phyloP scores from a whole-genome alignment of 2,888 invertebrate genomes.

The Eugnorisma glareosa region DNA sequence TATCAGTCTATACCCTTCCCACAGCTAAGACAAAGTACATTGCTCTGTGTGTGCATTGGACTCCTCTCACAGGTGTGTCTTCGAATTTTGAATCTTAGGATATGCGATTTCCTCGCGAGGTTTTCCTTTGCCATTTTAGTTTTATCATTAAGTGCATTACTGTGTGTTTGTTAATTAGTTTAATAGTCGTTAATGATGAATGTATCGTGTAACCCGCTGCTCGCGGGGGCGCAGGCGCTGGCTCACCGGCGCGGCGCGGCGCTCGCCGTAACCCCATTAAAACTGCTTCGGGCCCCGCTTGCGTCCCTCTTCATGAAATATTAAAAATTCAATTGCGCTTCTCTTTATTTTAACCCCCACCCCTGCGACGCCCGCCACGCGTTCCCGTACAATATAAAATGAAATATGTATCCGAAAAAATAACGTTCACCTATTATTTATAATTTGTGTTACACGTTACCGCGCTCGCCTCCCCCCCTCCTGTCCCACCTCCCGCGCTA shows the following conservation, averaged over 20 bases:
- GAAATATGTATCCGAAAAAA: slow-evolving; percentile 90
- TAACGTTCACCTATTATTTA: slow-evolving; percentile 89
- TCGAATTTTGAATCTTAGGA: not conserved
- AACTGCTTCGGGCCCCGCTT: slow-evolving; percentile 83
- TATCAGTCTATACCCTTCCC: not conserved
- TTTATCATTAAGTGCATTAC: not conserved
- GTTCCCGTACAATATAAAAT: slow-evolving; percentile 88
- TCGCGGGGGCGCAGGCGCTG: slow-evolving; percentile 45
- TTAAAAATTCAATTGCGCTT: slow-evolving; percentile 91
- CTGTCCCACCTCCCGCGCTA: slow-evolving; percentile 51
- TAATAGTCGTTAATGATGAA: slow-evolving; percentile 50
- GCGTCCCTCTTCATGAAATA: slow-evolving; percentile 90
- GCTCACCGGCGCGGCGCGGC: slow-evolving; percentile 61
- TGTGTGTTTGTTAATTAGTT: slow-evolving; percentile 32
- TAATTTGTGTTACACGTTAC: slow-evolving; percentile 85
- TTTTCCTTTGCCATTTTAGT: not conserved
- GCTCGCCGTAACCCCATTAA: slow-evolving; percentile 87
- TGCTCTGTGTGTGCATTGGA: not conserved
- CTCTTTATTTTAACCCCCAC: slow-evolving; percentile 90
- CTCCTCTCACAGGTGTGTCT: not conserved
- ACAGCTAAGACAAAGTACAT: not conserved
- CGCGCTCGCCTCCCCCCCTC: slow-evolving; percentile 59
- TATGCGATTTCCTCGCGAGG: not conserved
- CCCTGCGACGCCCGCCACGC: slow-evolving; percentile 81
- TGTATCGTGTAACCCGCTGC: slow-evolving; percentile 24